Evolutionary conservation across 2,888 invertebrate genomes (phyloP), one percentile per base, ranked within the genome.

Genomic region (Aleiodes testaceus): DNA sequence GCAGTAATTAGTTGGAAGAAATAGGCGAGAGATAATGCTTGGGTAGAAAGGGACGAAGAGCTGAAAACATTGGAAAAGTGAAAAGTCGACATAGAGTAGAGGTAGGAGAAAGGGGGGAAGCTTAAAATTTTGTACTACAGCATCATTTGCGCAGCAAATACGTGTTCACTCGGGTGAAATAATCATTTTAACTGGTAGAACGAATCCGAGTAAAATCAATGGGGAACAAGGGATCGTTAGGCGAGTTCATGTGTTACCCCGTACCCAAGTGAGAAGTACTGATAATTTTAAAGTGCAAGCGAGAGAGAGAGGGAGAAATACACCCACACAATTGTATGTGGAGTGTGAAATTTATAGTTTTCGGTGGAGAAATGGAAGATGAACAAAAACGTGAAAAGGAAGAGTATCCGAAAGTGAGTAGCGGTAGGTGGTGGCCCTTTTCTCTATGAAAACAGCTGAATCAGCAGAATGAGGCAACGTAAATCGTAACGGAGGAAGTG

Each of bases 1-100:
- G 69, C 36, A 70, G 77, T 76, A 79, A 82, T 81, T 81, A 81
- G 79, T 79, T 75, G 50, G 69, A 72, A 75, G 64, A 65, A 49
- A 30, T 52, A 36, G 53, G 53, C 16, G 45, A 30, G 11, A 59
- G 45, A 16, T 18, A 69, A 69, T 69, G 47, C 20, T 50, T 20
- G 36, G 26, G 44, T 50, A 47, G 49, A 52, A 22, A 22, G n/a
- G 36, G 4, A 63, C 16, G 20, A 42, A 63, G 36, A 61, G 55
- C 61, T 30, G 50, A 18, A 22, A 20, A 18, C 9, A 44, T 42
- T 26, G 26, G 42, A 50, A 61, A 49, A 69, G 20, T 9, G 63
- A 69, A 22, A 44, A 11, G 52, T 42, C 20, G 9, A 47, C 49
- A 30, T 26, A 26, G 26, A 26, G 26, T 3, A 12, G 14, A 61